Conservation (phyloP, 2,113 vertebrate species). For the Pagrus major region DNA sequence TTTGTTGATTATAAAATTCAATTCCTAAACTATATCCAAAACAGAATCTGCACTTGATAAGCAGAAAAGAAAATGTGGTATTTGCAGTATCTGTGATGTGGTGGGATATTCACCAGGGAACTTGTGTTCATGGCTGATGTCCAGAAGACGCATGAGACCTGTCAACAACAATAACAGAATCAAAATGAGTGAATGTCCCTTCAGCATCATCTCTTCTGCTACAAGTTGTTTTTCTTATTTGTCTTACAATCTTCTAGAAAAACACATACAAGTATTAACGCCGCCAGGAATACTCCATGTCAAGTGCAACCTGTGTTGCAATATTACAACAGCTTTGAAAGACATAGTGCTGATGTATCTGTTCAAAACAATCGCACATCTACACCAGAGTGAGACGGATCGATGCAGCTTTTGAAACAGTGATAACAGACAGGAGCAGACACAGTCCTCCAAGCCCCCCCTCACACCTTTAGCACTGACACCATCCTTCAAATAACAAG, state of each 20-base stretch:
- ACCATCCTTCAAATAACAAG: constrained; percentile 43
- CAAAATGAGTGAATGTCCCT: not conserved
- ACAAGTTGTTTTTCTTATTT: not conserved
- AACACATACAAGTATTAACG: not conserved
- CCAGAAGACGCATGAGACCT: constrained; percentile 94
- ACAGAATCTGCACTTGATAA: not conserved
- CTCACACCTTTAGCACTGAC: constrained; percentile 1
- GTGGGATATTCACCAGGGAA: constrained; percentile 91
- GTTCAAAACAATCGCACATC: constrained; percentile 23
- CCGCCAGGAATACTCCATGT: not conserved
- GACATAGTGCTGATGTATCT: not conserved
- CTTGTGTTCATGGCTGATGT: constrained; percentile 93
- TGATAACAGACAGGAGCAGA: constrained; percentile 2
- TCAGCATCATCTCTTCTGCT: not conserved
- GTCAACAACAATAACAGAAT: constrained; percentile 56
- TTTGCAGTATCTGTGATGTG: not conserved
- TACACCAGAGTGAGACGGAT: not conserved
- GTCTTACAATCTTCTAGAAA: not conserved
- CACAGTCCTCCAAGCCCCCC: not conserved
- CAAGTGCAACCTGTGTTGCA: not conserved
- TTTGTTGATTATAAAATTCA: not conserved
- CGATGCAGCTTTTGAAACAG: constrained; percentile 48
- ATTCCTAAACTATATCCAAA: not conserved
- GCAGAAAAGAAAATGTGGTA: not conserved
- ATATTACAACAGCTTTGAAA: constrained; percentile 9